Evolutionary conservation across 2,888 invertebrate genomes (phyloP), one percentile per base, ranked within the genome.

Genomic region (Tanytarsus gracilentus): DNA sequence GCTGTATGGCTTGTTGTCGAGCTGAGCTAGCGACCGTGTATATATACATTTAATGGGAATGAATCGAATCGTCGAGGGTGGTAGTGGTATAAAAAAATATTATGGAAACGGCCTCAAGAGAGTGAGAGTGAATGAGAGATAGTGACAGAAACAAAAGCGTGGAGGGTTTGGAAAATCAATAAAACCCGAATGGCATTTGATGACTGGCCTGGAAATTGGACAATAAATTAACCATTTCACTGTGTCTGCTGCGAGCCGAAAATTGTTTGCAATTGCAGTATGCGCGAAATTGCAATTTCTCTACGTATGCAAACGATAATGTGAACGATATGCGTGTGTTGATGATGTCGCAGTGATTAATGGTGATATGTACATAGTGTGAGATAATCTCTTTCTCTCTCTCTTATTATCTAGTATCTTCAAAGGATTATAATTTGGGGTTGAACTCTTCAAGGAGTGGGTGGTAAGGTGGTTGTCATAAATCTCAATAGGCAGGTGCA

Each of bases 181-280:
- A 58, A 25, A 48, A 27, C 44, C 44, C 26, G 58, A 58, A 58
- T 48, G 18, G 29, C 48, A 29, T 44, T 58, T 58, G 58, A 58
- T 58, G 48, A 48, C 58, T 39, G 26, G 26, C 29, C 58, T 40
- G 58, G 58, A 58, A 27, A 58, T 58, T 58, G 56, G 56, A 56
- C 40, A 56, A 49, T 49, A 49, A 49, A 49, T 49, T 49, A 49
- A 27, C 49, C 44, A 44, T 44, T 44, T 44, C 21, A 44, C 44
- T 44, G 44, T 23, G 44, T 44, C 44, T 44, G 44, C 44, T 23
- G 23, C 44, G 44, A 44, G 44, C 18, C 23, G 40, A 40, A 23
- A 44, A 33, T 33, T 36, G n/a, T 36, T 36, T n/a, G 36, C 8
- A 36, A 36, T 36, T 36, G 36, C 36, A 36, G 16, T 14, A 44